Evolutionary conservation across 1,140 invertebrate genomes (phyloP).

Genomic region (Aleiodes sp.): DNA sequence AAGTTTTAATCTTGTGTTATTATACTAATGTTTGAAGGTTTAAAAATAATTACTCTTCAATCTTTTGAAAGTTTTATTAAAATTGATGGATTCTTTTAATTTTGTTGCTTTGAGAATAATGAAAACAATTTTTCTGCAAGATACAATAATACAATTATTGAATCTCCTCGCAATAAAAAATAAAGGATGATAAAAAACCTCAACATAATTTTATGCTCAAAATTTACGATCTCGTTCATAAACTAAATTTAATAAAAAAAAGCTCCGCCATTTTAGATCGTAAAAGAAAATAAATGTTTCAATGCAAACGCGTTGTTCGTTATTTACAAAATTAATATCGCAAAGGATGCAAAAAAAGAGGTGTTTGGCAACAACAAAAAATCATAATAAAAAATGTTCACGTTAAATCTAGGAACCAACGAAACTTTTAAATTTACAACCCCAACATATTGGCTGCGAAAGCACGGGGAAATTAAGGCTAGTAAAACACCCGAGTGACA

Average conservation of each 20-base stretch:
- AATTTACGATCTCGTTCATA: background rate
- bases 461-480: slow-evolving; percentile 61
- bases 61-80: too few species aligned
- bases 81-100: too few species aligned
- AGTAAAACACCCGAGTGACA: slow-evolving; percentile 61
- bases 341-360: slow-evolving; percentile 19
- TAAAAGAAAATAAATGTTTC: slow-evolving; percentile 14
- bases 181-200: too few species aligned
- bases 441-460: slow-evolving; percentile 58
- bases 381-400: slow-evolving; percentile 7
- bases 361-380: slow-evolving; percentile 6
- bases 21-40: too few species aligned
- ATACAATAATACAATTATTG: too few species aligned
- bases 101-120: too few species aligned
- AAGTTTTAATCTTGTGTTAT: background rate
- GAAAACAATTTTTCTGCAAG: too few species aligned
- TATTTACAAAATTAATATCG: slow-evolving; percentile 50
- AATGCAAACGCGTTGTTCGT: slow-evolving; percentile 37
- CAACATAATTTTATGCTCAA: background rate
- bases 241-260: slow-evolving; percentile 14
- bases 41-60: too few species aligned
- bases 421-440: slow-evolving; percentile 59
- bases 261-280: background rate
- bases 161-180: too few species aligned
- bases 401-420: slow-evolving; percentile 34